Percentiles rank a stretch among this genome's conserved stretches.
Evolutionary conservation across 2,113 vertebrate genomes (phyloP).

Genomic region (Leptobrachium leishanense): DNA sequence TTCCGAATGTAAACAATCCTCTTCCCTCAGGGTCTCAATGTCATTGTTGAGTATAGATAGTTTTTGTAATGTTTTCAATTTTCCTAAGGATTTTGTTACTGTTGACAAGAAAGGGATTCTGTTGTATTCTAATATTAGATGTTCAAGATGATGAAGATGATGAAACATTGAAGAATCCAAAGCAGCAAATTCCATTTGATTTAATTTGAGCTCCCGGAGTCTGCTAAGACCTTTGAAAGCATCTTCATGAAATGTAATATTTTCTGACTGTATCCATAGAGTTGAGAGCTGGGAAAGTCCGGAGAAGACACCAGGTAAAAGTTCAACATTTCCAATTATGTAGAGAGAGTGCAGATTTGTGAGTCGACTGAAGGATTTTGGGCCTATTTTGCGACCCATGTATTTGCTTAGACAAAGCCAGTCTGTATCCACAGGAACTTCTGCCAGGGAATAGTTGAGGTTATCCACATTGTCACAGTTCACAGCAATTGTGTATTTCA

Average conservation of each 20-base stretch:
- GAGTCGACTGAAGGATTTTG: background rate
- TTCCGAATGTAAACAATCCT: background rate
- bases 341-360: slow-evolving; percentile 13
- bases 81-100: slow-evolving; percentile 4
- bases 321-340: background rate
- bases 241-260: background rate
- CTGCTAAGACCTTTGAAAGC: background rate
- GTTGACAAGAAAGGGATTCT: background rate
- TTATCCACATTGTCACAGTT: background rate
- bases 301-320: background rate
- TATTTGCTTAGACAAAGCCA: slow-evolving; percentile 2
- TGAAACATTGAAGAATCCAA: slow-evolving; percentile 1
- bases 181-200: background rate
- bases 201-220: slow-evolving; percentile 5
- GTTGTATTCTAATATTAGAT: slow-evolving; percentile 1
- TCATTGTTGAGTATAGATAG: slow-evolving; percentile 2
- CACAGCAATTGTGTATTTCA: background rate
- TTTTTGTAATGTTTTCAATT: slow-evolving; percentile 4
- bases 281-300: slow-evolving; percentile 14
- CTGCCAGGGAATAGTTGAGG: background rate
- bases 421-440: slow-evolving; percentile 9
- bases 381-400: background rate
- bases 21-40: background rate
- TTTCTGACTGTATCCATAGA: slow-evolving; percentile 6
- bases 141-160: background rate